Evolutionary conservation across 2,113 vertebrate genomes (phyloP).

Genomic region (Oreochromis spilurus): DNA sequence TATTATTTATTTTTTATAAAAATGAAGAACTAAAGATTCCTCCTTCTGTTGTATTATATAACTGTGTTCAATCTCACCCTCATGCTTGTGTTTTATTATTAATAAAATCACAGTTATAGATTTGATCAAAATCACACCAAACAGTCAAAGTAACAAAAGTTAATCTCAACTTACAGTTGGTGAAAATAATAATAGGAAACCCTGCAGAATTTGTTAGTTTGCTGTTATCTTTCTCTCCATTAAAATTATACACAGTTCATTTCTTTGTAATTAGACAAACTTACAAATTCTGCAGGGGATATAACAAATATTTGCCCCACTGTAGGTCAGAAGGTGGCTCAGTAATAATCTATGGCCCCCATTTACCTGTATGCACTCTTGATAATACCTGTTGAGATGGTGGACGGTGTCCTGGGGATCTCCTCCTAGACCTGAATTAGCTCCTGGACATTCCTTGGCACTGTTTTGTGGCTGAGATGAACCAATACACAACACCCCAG

Average conservation of each 20-base stretch:
- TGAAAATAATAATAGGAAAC: not conserved
- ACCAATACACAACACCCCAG: not conserved
- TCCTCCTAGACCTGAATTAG: not conserved
- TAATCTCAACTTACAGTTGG: not conserved
- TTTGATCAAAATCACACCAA: not conserved
- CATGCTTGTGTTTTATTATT: not conserved
- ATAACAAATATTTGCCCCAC: not conserved
- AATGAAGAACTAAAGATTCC: not conserved
- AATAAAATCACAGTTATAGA: not conserved
- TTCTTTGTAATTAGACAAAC: not conserved
- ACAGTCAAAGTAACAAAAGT: not conserved
- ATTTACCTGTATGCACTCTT: not conserved
- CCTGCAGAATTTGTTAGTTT: not conserved
- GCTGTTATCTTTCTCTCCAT: not conserved
- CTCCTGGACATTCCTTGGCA: not conserved
- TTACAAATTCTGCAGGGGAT: not conserved
- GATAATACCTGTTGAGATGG: not conserved
- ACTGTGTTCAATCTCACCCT: not conserved
- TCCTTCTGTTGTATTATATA: not conserved
- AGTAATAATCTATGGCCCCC: not conserved
- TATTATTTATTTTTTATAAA: not conserved
- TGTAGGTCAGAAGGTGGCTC: not conserved
- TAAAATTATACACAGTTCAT: not conserved
- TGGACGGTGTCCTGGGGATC: not conserved
- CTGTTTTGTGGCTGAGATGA: not conserved